Base-by-base conservation (phyloP, 92 coral and sea anemone species). In the Heteractis magnifica region DNA sequence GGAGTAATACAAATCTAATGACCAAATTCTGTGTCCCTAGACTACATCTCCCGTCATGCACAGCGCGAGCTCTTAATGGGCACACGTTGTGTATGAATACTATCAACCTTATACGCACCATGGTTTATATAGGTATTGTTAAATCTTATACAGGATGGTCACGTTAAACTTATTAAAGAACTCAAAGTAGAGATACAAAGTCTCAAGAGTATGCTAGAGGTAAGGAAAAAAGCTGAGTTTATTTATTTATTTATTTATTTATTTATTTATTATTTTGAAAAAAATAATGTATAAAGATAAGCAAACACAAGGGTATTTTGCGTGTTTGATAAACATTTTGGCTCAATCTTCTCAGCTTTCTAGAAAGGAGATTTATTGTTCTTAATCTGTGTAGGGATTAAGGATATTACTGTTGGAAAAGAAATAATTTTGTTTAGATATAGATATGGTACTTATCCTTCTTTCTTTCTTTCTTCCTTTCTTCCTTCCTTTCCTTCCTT, bases 91-190 rank as follows among this genome's bases (percentile, higher is more conserved):
- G 13, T 26, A 68, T 34, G 44, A 34, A 34, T 34, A 34, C 10
- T 53, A 53, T 53, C 13, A 12, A 53, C 58, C 2, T 53, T 53
- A 48, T 26, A 8, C 44, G 20, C 8, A 20, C 44, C 49, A 68
- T 7, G 3, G 73, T 26, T 75, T 14, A 56, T 52, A 10, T 13
- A 62, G 2, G 44, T 34, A 50, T 50, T 75, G 19, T 14, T 72
- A 52, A 23, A 55, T 53, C 15, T 73, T 14, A 52, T 81, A 14
- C 73, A 96, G 99, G 99, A 96, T 86, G 87, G 93, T 44, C 93
- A 94, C 85, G 99, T 96, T 15, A 92, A 92, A 81, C 77, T 96
- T 8, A 96, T 94, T 58, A 94, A 94, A 77, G 99, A 96, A 53
- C 95, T 96, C 52, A 91, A 90, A 81, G 81, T 83, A 9, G 98